Base-by-base conservation (phyloP, 2,797 vertebrate genomes). In the Acrocephalus scirpaceus region DNA sequence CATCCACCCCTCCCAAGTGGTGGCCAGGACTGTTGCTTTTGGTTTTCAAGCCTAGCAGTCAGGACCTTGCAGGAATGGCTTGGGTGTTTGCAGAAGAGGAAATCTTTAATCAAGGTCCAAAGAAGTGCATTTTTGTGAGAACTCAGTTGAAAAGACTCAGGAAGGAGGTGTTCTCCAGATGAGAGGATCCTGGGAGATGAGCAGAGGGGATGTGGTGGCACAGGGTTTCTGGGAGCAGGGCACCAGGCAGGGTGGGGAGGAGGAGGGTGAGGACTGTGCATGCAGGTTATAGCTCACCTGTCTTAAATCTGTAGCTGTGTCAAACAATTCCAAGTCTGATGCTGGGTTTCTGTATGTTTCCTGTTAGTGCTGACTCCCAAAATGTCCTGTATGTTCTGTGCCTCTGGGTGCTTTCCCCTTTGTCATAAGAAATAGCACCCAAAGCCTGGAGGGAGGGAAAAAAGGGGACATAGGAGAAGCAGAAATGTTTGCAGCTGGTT, bases 91-190 rank as follows among this genome's bases (percentile, higher is more conserved):
- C 61, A 50, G 86, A 30, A 57, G 44, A 56, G 40, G 67, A 65
- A 32, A 4, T 36, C 29, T 80, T 72, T 61, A 76, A 21, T n/a
- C 5, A 1, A 25, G 50, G 47, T 61, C 70, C 47, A 14, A 50
- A 38, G 4, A 23, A 74, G 21, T 21, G 48, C 18, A n/a, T 57
- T 79, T 80, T 73, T 42, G 10, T 36, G 44, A 73, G 34, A 80
- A 50, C 32, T 57, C 4, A 1, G 21, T 21, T 66, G 11, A 23
- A 75, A 60, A 62, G 60, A 23, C 8, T n/a, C 11, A 60, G 38
- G 48, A 6, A n/a, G 20, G 56, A 42, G n/a, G n/a, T 1, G 26
- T 20, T 42, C 25, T 69, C 3, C 1, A 4, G 11, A 2, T 38
- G 51, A 36, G 47, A 70, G 54, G 53, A 17, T 9, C 5, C 38